A percentile compares a stretch with the other conserved stretches of the same genome.
phyloP scores from a whole-genome alignment of 2,888 invertebrate species.

The Rhorus exstirpatorius region DNA sequence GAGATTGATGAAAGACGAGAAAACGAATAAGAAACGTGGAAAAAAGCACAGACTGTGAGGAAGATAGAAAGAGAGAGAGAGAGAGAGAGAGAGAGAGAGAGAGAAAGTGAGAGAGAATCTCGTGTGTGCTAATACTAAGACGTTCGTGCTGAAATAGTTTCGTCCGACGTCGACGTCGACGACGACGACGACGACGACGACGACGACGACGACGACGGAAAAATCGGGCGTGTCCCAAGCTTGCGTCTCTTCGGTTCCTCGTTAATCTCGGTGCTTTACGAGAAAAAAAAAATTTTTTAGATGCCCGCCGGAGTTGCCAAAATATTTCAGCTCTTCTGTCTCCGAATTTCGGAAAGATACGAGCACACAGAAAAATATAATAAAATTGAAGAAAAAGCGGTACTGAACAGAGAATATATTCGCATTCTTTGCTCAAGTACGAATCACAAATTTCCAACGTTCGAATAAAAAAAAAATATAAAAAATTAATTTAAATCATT shows the following conservation, averaged over 20 bases:
- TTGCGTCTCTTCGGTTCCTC: conserved; percentile 59
- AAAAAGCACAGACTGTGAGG: conserved; percentile 27
- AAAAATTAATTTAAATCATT: neutral
- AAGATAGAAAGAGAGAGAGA: conserved; percentile 38
- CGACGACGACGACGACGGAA: conserved; percentile 58
- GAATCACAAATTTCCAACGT: neutral
- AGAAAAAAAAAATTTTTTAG: conserved; percentile 57
- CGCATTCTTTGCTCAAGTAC: neutral
- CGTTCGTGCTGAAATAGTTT: conserved; percentile 66
- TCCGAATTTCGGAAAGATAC: conserved; percentile 6
- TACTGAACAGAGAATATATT: neutral
- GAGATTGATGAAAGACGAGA: conserved; percentile 69
- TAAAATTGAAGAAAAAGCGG: neutral
- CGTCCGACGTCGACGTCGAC: conserved; percentile 48
- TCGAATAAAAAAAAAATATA: neutral
- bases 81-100: conserved; percentile 39
- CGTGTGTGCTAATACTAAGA: conserved; percentile 56
- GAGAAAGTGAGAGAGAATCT: conserved; percentile 56
- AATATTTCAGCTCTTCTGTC: conserved; percentile 30
- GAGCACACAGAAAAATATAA: neutral
- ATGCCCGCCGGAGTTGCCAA: conserved; percentile 42
- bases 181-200: conserved; percentile 53
- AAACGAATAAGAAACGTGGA: conserved; percentile 61
- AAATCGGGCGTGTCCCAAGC: conserved; percentile 68
- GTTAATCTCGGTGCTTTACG: conserved; percentile 61